Base-by-base conservation (phyloP, 1,140 invertebrate genomes). In the Anastrepha ludens region DNA sequence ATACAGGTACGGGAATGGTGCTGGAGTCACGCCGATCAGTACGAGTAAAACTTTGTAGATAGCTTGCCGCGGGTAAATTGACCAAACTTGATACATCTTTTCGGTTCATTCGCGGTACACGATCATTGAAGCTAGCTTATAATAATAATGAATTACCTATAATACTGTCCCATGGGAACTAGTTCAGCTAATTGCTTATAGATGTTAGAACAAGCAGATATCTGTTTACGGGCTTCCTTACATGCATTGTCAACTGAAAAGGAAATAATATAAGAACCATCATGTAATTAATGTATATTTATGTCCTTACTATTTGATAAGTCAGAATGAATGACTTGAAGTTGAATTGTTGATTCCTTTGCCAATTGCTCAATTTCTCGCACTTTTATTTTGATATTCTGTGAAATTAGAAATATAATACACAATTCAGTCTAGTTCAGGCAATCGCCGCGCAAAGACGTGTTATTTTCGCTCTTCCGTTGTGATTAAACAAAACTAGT, bases 241-340 rank as follows among this genome's bases (percentile, higher is more conserved):
- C 96, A 96, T 65, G 96, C 94, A 58, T 93, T 86, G 55, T 87
- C 89, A 58, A 93, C 92, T 93, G 13, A 2, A 47, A 41, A 85
- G 64, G 58, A 29, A n/a, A 70, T 47, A 44, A 55, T 29, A n/a
- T n/a, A 58, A 64, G 2, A 87, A 41, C 65, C 20, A 67, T 85
- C 89, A 4, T 55, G 17, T 17, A 85, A 41, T 59, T 6, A 87
- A 88, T 85, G 44, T 50, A 86, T 2, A 29, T 29, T 29, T 29
- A 44, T 20, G 29, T n/a, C 94, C 95, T 94, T 92, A 96, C 94
- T 93, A 95, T 93, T 91, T 62, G 94, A 87, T 91, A 92, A 86
- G 94, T 95, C 94, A 88, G 95, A 95, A 90, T 97, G 97, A 88
- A 97, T 96, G 62, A 95, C 94, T 93, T 97, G 96, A n/a, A 97